Percentiles rank a stretch among this genome's conserved stretches.
These are phyloP conservation scores for Agrotis ipsilon DNA, from an alignment of 2,888 invertebrate species.

Conservation along the genomic window DNA sequence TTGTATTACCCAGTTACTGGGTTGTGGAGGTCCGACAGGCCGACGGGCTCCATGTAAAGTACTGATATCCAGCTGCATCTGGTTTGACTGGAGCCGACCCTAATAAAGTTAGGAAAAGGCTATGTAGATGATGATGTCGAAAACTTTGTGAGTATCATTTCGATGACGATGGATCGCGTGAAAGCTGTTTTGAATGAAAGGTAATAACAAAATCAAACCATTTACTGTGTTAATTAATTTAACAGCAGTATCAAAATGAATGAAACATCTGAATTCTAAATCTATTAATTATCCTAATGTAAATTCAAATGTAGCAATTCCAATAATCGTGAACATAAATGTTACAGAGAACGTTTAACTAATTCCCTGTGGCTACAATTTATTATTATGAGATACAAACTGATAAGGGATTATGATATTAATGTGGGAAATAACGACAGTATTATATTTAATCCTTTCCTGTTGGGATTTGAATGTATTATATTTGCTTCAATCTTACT, in stretches of 20 bases:
- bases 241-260: background rate
- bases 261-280: background rate
- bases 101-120: too few relatives aligned
- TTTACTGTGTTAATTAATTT: background rate
- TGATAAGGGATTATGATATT: constrained; percentile 10
- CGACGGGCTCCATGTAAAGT: too few relatives aligned
- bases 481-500: background rate
- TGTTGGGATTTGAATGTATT: background rate
- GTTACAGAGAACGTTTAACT: constrained; percentile 16
- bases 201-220: too few relatives aligned
- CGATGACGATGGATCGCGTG: too few relatives aligned
- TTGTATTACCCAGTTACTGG: too few relatives aligned
- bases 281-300: constrained; percentile 17
- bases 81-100: too few relatives aligned
- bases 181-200: too few relatives aligned
- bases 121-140: too few relatives aligned
- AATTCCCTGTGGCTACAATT: background rate
- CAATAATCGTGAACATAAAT: constrained; percentile 12
- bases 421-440: background rate
- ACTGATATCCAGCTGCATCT: too few relatives aligned
- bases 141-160: too few relatives aligned
- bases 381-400: background rate
- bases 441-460: background rate
- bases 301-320: constrained; percentile 5
- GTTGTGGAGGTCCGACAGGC: too few relatives aligned